Evolutionary conservation across 2,113 vertebrate genomes (phyloP), one percentile per base, ranked within the genome.

Genomic region (Periophthalmodon schlosseri): DNA sequence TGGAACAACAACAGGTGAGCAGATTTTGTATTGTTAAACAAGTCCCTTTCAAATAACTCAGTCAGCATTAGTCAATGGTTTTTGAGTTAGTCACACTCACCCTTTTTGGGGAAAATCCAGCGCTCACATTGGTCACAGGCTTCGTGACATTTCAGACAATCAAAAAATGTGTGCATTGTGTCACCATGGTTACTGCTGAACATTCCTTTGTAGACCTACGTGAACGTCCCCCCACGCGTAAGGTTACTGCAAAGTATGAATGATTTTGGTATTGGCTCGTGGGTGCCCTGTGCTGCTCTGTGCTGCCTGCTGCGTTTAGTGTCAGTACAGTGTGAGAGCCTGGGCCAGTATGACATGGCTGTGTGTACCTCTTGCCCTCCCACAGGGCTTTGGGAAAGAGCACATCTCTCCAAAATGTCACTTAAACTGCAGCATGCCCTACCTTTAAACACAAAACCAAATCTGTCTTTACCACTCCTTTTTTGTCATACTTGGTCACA

Each of bases 381-480:
- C 79, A 79, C 75, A 13, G 88, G 79, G 87, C 68, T 79, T 89
- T 81, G 81, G 70, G 73, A 89, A 91, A 91, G 83, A 88, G 87
- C 92, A 89, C 88, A 91, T 90, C 84, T 72, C 76, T 77, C 87
- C 80, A 80, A 86, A 92, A 91, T 90, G 90, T 89, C 88, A 91
- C 79, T 84, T 76, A 85, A 73, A 74, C 75, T 85, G 36, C 76
- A 79, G 64, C 14, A 52, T 81, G 67, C 68, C 63, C 7, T 10
- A 72, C 78, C 73, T 61, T 54, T 83, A 79, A 83, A 84, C 69
- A 71, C 75, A 82, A 72, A 46, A 39, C 20, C 74, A 71, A 82
- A 68, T 79, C 63, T 65, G 57, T 69, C 52, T 4, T 73, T 34
- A 21, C 20, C 34, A 0, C 57, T 69, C 50, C 28, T 73, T 28